Evolutionary conservation across 2,888 invertebrate species (phyloP).

Genomic region (Nomada hirtipes): DNA sequence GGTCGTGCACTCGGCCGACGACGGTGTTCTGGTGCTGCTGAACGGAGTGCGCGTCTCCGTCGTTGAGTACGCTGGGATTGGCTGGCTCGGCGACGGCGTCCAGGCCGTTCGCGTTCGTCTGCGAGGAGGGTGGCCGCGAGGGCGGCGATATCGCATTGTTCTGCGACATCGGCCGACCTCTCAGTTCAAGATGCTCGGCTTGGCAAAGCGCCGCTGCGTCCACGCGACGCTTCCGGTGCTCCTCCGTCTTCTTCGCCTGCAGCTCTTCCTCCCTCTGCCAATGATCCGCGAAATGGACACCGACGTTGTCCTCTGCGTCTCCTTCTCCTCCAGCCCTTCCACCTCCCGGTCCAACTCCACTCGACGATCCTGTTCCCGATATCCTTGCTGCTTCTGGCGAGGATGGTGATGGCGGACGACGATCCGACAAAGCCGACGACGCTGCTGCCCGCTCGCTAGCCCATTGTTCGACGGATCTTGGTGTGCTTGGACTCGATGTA

Average conservation of each 20-base stretch:
- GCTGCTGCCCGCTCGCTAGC: slow-evolving; percentile 72
- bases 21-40: slow-evolving; percentile 21
- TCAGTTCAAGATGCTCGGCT: slow-evolving; percentile 84
- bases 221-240: slow-evolving; percentile 60
- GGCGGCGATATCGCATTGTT: slow-evolving; percentile 78
- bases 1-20: slow-evolving; percentile 77
- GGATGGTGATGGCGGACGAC: slow-evolving; percentile 65
- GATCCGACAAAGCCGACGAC: slow-evolving; percentile 67
- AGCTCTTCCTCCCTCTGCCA: slow-evolving; percentile 68
- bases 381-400: slow-evolving; percentile 59
- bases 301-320: slow-evolving; percentile 26
- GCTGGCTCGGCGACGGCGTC: slow-evolving; percentile 86
- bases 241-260: slow-evolving; percentile 75
- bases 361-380: slow-evolving; percentile 46
- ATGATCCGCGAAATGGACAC: slow-evolving; percentile 58
- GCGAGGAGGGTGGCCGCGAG: slow-evolving; percentile 76
- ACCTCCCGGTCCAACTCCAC: slow-evolving; percentile 20
- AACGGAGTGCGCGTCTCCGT: slow-evolving; percentile 41
- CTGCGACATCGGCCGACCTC: slow-evolving; percentile 80
- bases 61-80: slow-evolving; percentile 84
- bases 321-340: slow-evolving; percentile 33
- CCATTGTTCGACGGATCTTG: slow-evolving; percentile 73
- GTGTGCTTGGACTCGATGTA: slow-evolving; percentile 62
- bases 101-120: slow-evolving; percentile 78
- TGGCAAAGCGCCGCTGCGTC: slow-evolving; percentile 86